Evolutionary conservation across 2,797 vertebrate genomes (phyloP), one percentile per base, ranked within the genome.

Genomic region (Hoplostethus atlanticus): DNA sequence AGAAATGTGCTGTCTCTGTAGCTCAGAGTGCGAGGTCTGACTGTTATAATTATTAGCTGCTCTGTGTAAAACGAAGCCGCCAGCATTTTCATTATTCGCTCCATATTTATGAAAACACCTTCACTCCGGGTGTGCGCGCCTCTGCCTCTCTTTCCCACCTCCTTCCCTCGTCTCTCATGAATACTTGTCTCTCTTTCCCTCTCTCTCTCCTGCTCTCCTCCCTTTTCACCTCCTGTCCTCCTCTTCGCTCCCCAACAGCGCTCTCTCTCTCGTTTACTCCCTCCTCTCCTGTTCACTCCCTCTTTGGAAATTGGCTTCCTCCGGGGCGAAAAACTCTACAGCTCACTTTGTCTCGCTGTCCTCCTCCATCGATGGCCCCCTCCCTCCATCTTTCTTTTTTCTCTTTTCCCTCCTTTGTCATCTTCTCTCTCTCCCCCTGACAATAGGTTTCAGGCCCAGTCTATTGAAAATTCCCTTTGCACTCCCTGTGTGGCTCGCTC

Each of bases 21-120:
- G 73, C 78, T 71, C 81, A 68, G 82, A 79, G 87, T 73, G 71
- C 71, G 84, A 79, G 71, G 72, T 76, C 83, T 82, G 84, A 81
- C 89, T 82, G 80, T 82, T 89, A 87, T 91, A 90, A 92, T 92
- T 89, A 90, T 91, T 82, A 89, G 84, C 83, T 62, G 84, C 84
- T 87, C 85, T 78, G 79, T 85, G 84, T 78, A 88, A 91, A 91
- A 89, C 77, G 57, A 87, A 86, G 66, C 81, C 63, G 42, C 72
- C 73, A 84, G 88, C 87, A 71, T 85, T 91, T 89, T 83, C 70
- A 84, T 87, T 79, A 84, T 81, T 80, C 36, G 11, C 59, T 73
- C 58, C 60, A 66, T 82, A 81, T 91, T 87, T 84, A 88, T 88
- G 74, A 86, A 77, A 90, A 78, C 79, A 86, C 62, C 73, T 80